Base-by-base conservation (phyloP, 2,888 invertebrate species). In the Zygogramma bicolorata region DNA sequence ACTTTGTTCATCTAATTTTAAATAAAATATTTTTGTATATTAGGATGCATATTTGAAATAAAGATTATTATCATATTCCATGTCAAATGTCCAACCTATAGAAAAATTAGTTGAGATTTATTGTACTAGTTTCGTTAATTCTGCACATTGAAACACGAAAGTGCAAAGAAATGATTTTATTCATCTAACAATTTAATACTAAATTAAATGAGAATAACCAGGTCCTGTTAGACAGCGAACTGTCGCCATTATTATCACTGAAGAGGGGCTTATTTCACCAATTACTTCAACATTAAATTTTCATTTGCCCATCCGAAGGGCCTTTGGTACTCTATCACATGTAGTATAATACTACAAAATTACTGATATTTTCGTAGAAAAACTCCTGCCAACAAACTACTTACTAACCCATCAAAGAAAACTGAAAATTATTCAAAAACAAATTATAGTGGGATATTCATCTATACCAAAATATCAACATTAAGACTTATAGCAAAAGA, bases 141-240 rank as follows among this genome's bases (percentile, higher is more conserved):
- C 15, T 25, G 27, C 25, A 42, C 13, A 40, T 13, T 42, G 13
- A n/a, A 27, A 6, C 2, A 53, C 22, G 1, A 25, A 53, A 53
- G 10, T 53, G 53, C 25, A 53, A 53, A 53, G 53, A 25, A 53
- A 15, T 53, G n/a, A 25, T 53, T 27, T 53, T 53, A 53, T 53
- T 53, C 15, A 13, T 49, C 22, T 49, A 49, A 49, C 49, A 49
- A 53, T 27, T 2, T 53, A 53, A 53, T 27, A 53, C 53, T 53
- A 27, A 53, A 25, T 53, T 53, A 53, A 53, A 22, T 53, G 53
- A 53, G 53, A 53, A 53, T 53, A 53, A 27, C 53, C 27, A 53
- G 53, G 53, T 53, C 27, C 53, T 25, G 15, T 18, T 18, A 7
- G 3, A 53, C 46, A 53, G 27, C 7, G 53, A 15, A 15, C 46